Evolutionary conservation across 1,140 invertebrate genomes (phyloP).

Genomic region (Neodiprion lecontei): DNA sequence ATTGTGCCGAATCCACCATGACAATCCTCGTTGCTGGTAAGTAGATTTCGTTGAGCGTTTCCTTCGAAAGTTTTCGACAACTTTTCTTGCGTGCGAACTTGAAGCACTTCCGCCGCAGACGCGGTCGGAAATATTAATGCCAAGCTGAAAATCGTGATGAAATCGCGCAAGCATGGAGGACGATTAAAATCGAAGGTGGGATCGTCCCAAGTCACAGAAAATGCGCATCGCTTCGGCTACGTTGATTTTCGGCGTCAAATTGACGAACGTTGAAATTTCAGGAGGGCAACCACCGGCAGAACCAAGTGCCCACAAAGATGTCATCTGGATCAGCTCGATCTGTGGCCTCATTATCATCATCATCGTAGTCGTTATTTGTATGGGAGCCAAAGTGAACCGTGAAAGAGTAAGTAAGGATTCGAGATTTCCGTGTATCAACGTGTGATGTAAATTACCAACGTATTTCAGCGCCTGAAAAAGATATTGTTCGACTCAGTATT

Average conservation of each 20-base stretch:
- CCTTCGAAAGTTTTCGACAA: conserved; percentile 37
- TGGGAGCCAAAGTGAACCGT: conserved; percentile 62
- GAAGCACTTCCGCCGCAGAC: conserved; percentile 46
- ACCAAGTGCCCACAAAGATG: neutral
- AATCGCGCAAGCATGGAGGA: conserved; percentile 36
- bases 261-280: conserved; percentile 36
- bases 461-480: conserved; percentile 57
- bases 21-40: conserved; percentile 47
- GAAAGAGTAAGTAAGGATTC: conserved; percentile 60
- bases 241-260: conserved; percentile 25
- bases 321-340: neutral
- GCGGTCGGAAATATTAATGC: conserved; percentile 55
- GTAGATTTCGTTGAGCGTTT: conserved; percentile 34
- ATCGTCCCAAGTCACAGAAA: conserved; percentile 26
- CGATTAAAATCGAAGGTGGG: conserved; percentile 58
- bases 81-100: conserved; percentile 39
- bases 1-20: conserved; percentile 34
- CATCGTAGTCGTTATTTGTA: conserved; percentile 58
- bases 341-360: conserved; percentile 53
- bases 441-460: neutral
- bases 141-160: conserved; percentile 51
- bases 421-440: too few relatives aligned
- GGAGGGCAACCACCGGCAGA: conserved; percentile 14
- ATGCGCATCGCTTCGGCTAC: neutral
- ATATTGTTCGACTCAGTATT: conserved; percentile 67